Conservation (phyloP, 2,888 invertebrate genomes). For the Drosophila eohydei region DNA sequence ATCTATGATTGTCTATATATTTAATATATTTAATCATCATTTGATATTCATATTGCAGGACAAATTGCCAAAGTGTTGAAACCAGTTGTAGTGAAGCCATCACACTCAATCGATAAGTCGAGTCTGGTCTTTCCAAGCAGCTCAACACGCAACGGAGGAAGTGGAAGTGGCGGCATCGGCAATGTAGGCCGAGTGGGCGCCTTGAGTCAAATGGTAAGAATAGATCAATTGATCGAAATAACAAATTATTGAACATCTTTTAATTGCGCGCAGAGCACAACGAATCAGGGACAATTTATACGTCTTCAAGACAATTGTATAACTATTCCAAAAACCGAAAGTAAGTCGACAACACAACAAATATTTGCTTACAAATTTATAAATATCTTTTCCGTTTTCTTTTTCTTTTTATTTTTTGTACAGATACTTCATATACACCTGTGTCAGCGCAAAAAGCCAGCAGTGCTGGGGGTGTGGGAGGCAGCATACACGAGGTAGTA, state of each 20-base stretch:
- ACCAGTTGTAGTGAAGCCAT: constrained; percentile 79
- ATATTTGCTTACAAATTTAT: constrained; percentile 1
- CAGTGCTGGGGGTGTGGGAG: constrained; percentile 28
- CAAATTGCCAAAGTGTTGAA: constrained; percentile 83
- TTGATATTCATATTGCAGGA: constrained; percentile 63
- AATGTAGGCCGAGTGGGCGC: constrained; percentile 75
- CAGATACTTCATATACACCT: constrained; percentile 82
- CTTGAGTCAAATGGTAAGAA: constrained; percentile 79
- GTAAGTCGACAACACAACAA: constrained; percentile 61
- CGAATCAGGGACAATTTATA: constrained; percentile 82
- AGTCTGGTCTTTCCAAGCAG: constrained; percentile 59
- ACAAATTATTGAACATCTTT: not conserved
- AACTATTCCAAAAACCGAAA: constrained; percentile 79
- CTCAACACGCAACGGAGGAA: constrained; percentile 52
- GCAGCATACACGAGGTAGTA: constrained; percentile 62
- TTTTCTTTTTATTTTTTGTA: not conserved
- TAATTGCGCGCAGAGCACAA: constrained; percentile 69
- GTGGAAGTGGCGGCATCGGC: constrained; percentile 55
- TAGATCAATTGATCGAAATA: too few species aligned
- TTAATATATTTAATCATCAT: not conserved
- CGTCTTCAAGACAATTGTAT: constrained; percentile 81
- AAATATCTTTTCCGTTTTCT: not conserved
- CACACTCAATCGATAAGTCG: constrained; percentile 68
- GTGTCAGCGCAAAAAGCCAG: constrained; percentile 72
- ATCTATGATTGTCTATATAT: too few species aligned